These are phyloP conservation scores for Sesia bembeciformis DNA, from an alignment of 2,888 invertebrate species.

Conservation along the genomic window DNA sequence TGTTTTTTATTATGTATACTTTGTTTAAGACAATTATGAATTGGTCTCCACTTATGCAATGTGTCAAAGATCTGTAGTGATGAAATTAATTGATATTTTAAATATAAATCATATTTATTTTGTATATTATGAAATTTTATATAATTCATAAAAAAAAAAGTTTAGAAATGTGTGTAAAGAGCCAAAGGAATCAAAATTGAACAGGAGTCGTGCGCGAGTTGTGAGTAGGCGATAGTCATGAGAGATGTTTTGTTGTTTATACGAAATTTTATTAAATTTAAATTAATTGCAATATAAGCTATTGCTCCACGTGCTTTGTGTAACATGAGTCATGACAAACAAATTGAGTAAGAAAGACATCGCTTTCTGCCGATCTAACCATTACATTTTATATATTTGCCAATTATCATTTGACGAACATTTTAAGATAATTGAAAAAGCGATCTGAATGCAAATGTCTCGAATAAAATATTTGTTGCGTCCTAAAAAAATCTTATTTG, in stretches of 20 bases:
- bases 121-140: not conserved
- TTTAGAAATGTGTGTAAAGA: conserved; percentile 28
- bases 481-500: too few relatives aligned
- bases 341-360: too few relatives aligned
- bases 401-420: too few relatives aligned
- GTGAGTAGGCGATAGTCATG: conserved; percentile 43
- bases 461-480: too few relatives aligned
- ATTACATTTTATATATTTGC: too few relatives aligned
- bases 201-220: conserved; percentile 39
- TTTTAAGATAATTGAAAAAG: too few relatives aligned
- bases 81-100: not conserved
- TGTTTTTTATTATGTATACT: conserved; percentile 23
- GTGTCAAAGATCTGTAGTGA: conserved; percentile 17
- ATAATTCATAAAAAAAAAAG: conserved; percentile 1
- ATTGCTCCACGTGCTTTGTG: too few relatives aligned
- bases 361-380: too few relatives aligned
- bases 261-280: conserved; percentile 45
- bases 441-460: too few relatives aligned
- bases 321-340: too few relatives aligned
- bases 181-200: conserved; percentile 56
- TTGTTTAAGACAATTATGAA: conserved; percentile 12
- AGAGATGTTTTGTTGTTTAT: conserved; percentile 50
- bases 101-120: not conserved
- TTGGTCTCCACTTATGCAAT: conserved; percentile 19
- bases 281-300: too few relatives aligned